Conservation (phyloP, 2,888 invertebrate genomes). For the Resseliella maxima region DNA sequence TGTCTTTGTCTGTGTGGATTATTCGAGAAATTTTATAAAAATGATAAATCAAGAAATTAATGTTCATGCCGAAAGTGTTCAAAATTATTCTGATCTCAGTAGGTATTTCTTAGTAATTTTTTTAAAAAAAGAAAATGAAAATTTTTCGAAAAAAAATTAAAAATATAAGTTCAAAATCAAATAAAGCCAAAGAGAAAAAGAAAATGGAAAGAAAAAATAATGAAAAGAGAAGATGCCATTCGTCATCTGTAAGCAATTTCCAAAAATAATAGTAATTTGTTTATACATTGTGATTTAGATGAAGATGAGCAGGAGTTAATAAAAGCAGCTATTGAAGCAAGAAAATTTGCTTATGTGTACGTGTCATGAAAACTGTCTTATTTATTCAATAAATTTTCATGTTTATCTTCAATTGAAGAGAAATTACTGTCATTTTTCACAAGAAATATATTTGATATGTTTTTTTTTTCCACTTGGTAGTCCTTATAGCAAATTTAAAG, state of each 20-base stretch:
- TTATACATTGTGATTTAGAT: conserved; percentile 69
- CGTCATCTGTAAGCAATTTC: too few relatives aligned
- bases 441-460: background rate
- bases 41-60: conserved; percentile 30
- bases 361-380: background rate
- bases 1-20: background rate
- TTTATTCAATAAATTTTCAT: background rate
- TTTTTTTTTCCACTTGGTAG: conserved; percentile 62
- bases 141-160: background rate
- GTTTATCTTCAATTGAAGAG: background rate
- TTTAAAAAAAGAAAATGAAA: too few relatives aligned
- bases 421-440: background rate
- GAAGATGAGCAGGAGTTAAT: conserved; percentile 73
- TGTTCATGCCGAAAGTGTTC: background rate
- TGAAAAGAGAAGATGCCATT: too few relatives aligned
- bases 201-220: too few relatives aligned
- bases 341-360: conserved; percentile 74
- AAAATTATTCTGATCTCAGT: conserved; percentile 42
- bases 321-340: conserved; percentile 72
- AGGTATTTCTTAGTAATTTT: background rate
- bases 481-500: conserved; percentile 89
- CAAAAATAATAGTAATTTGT: too few relatives aligned
- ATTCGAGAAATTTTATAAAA: background rate
- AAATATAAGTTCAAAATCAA: background rate
- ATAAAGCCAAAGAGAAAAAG: too few relatives aligned